phyloP scores from a whole-genome alignment of 2,888 invertebrate species.

The Cryptosula pallasiana region DNA sequence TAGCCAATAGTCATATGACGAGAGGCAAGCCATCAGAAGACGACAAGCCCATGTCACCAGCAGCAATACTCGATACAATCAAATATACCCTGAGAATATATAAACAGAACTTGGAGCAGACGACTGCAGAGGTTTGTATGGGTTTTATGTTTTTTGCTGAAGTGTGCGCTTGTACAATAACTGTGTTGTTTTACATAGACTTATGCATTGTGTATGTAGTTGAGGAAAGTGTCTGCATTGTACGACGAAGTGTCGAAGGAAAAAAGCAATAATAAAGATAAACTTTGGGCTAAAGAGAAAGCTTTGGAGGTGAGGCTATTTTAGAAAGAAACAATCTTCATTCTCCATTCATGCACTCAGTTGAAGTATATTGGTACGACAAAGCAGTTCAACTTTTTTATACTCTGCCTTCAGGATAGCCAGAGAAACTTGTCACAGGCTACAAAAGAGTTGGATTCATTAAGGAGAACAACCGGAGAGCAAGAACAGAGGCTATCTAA shows the following conservation, averaged over 20 bases:
- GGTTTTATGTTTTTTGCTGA: no score
- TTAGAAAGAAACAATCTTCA: no score
- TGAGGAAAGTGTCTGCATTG: conserved; percentile 39
- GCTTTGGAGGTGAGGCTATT: conserved; percentile 37
- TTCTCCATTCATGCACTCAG: no score
- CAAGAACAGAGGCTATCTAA: conserved; percentile 38
- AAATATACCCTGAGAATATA: conserved; percentile 39
- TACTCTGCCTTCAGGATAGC: conserved; percentile 34
- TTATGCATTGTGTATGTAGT: conserved; percentile 31
- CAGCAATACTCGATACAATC: conserved; percentile 39
- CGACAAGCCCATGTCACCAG: conserved; percentile 31
- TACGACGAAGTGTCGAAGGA: conserved; percentile 40
- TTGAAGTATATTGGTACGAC: no score
- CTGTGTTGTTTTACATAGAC: no score
- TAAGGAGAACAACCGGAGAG: conserved; percentile 38
- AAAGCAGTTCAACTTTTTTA: no score
- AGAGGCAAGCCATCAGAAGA: conserved; percentile 5
- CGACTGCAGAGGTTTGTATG: conserved; percentile 42
- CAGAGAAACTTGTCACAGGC: conserved; percentile 42
- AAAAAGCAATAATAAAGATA: conserved; percentile 40
- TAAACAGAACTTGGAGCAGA: conserved; percentile 38
- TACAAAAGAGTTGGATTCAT: conserved; percentile 43
- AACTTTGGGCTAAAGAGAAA: conserved; percentile 46
- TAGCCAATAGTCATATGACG: background rate
- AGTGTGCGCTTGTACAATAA: no score